phyloP scores from a whole-genome alignment of 2,797 vertebrate species.

The Esox masquinongy region DNA sequence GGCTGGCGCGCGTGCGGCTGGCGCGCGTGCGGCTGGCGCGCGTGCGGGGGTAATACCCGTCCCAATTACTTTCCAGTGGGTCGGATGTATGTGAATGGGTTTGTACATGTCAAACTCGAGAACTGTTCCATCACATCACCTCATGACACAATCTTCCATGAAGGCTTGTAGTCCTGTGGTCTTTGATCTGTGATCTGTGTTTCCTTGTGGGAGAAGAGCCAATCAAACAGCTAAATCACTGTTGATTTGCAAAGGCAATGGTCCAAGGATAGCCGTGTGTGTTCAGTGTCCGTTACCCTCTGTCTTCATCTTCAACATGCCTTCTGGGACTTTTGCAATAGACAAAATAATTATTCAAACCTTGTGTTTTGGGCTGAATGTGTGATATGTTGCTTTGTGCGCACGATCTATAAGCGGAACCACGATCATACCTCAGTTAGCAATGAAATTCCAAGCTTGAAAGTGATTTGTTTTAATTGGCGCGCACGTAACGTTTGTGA shows the following conservation, averaged over 20 bases:
- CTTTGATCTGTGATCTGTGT: not conserved
- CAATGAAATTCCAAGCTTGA: too few relatives aligned
- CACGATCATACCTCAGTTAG: too few relatives aligned
- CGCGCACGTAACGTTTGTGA: too few relatives aligned
- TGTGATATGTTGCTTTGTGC: too few relatives aligned
- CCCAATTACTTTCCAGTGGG: not conserved
- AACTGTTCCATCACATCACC: not conserved
- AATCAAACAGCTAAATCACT: not conserved
- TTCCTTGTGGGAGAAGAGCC: not conserved
- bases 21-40: too few relatives aligned
- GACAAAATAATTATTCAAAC: too few relatives aligned
- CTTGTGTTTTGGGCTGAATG: too few relatives aligned
- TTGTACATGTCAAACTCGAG: not conserved
- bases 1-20: too few relatives aligned
- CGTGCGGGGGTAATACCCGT: slow-evolving; percentile 2
- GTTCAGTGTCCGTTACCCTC: not conserved
- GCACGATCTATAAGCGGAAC: too few relatives aligned
- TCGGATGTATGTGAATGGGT: slow-evolving; percentile 1
- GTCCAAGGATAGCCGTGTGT: not conserved
- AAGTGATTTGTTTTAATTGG: too few relatives aligned
- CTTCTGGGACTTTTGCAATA: too few relatives aligned
- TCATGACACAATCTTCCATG: not conserved
- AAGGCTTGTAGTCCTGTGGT: not conserved
- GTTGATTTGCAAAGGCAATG: not conserved
- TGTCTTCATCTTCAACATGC: too few relatives aligned